phyloP scores from a whole-genome alignment of 2,888 invertebrate genomes.

The Melinopterus prodromus region DNA sequence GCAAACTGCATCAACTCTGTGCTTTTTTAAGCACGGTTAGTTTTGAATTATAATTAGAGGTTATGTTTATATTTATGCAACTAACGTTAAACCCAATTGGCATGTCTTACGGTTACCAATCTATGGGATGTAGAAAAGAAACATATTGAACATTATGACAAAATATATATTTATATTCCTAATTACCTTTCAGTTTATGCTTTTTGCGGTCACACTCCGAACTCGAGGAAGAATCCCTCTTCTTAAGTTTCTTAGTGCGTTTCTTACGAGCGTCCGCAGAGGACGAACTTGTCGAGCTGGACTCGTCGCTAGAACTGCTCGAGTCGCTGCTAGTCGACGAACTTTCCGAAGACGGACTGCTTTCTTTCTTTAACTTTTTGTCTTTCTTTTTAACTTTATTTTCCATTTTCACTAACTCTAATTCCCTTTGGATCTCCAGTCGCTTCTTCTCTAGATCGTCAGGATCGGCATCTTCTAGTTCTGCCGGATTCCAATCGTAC shows the following conservation, averaged over 20 bases:
- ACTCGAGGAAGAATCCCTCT: conserved; percentile 54
- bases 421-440: conserved; percentile 77
- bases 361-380: conserved; percentile 72
- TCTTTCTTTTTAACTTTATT: conserved; percentile 74
- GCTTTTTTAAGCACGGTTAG: too few species aligned
- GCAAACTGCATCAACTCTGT: too few species aligned
- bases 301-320: conserved; percentile 72
- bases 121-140: too few species aligned
- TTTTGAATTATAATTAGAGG: too few species aligned
- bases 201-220: conserved; percentile 70
- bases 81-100: too few species aligned
- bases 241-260: conserved; percentile 56
- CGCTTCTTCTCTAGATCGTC: conserved; percentile 80
- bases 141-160: too few species aligned
- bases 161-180: too few species aligned
- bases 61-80: too few species aligned
- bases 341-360: conserved; percentile 74
- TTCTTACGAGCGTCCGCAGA: conserved; percentile 58
- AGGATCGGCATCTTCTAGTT: conserved; percentile 82
- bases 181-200: conserved; percentile 62
- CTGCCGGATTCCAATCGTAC: conserved; percentile 80
- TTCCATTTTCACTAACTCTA: conserved; percentile 81
- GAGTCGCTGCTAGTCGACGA: conserved; percentile 71
- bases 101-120: too few species aligned
- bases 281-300: conserved; percentile 68